phyloP scores from a whole-genome alignment of 2,888 invertebrate species.

The Eledone cirrhosa region DNA sequence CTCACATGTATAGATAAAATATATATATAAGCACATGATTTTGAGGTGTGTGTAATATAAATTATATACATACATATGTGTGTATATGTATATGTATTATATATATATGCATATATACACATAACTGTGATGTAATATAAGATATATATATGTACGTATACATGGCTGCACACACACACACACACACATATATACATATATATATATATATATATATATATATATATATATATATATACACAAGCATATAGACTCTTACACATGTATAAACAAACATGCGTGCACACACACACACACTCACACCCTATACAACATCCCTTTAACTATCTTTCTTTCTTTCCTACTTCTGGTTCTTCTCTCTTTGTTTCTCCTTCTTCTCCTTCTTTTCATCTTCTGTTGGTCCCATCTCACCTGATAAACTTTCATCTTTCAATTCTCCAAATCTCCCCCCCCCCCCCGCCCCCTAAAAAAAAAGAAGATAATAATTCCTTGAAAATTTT shows the following conservation, averaged over 20 bases:
- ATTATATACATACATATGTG: neutral
- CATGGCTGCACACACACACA: neutral
- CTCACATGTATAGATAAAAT: no score
- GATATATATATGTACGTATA: neutral
- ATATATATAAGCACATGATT: no score
- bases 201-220: neutral
- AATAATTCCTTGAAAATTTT: no score
- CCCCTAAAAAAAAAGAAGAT: no score
- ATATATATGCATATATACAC: neutral
- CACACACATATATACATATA: neutral
- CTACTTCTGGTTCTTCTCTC: neutral
- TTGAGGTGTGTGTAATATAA: no score
- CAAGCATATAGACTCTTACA: no score
- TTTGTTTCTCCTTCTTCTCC: neutral
- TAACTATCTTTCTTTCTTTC: neutral
- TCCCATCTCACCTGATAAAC: neutral
- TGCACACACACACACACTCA: constrained; percentile 11
- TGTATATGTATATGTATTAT: neutral
- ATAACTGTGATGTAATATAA: no score
- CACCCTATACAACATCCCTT: neutral
- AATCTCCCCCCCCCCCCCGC: neutral
- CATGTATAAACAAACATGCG: no score
- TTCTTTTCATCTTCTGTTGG: neutral
- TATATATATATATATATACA: neutral
- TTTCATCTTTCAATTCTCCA: neutral